A percentile compares a stretch with the other conserved stretches of the same genome.
These are phyloP conservation scores for Zapornia atra DNA, from an alignment of 2,113 vertebrate genomes.

Conservation along the genomic window DNA sequence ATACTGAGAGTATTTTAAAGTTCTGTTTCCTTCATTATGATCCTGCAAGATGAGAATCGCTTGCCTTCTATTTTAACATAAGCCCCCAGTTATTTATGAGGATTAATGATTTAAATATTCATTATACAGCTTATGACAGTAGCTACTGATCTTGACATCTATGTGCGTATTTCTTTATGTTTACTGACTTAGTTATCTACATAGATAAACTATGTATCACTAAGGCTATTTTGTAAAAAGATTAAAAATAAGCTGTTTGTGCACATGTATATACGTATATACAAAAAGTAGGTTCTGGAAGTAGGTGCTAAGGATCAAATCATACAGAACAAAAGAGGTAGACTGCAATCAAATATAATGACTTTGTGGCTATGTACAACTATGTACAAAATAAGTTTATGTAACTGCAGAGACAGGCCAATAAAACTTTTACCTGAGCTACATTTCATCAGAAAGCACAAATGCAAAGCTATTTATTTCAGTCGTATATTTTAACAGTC, in stretches of 20 bases:
- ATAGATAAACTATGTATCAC: conserved; percentile 36
- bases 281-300: not conserved
- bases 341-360: conserved; percentile 12
- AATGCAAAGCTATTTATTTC: not conserved
- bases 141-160: not conserved
- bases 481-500: not conserved
- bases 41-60: not conserved
- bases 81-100: not conserved
- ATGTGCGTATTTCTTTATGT: not conserved
- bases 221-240: conserved; percentile 27
- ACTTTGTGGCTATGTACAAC: not conserved
- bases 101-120: conserved; percentile 24
- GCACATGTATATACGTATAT: not conserved
- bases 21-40: not conserved
- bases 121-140: conserved; percentile 14
- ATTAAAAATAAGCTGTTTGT: conserved; percentile 21
- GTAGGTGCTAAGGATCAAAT: conserved; percentile 24
- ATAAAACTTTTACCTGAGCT: not conserved
- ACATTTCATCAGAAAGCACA: not conserved
- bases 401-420: not conserved
- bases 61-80: not conserved
- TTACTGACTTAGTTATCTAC: conserved; percentile 29
- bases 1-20: not conserved
- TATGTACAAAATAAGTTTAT: not conserved
- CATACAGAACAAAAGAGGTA: not conserved